Base-by-base conservation (phyloP, 1,140 invertebrate genomes). In the Micrasema longulum region DNA sequence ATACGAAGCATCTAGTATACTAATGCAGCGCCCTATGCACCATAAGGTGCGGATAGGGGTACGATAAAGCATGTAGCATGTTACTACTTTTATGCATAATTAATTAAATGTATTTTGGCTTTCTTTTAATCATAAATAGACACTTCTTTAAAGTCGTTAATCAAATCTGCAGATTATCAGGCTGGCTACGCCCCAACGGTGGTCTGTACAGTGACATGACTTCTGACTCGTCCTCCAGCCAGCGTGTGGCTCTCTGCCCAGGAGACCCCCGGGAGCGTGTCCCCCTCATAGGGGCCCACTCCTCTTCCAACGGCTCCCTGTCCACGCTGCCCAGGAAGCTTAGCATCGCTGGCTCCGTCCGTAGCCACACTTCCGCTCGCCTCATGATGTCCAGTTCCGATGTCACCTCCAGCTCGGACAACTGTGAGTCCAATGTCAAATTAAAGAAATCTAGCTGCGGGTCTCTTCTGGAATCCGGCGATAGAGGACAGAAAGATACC, bases 341-440 rank as follows among this genome's bases (percentile, higher is more conserved):
- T 45, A 76, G 74, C 26, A 60, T 68, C 0, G 74, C 74, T 4
- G 74, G 71, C 5, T 76, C 74, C 0, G 67, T 73, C 1, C 66
- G 71, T 16, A 76, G 74, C 60, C 74, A 76, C 53, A 68, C 74
- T 14, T 76, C 74, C 23, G 69, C 50, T 9, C 66, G 74, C 35
- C 67, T 76, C 26, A 76, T 72, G 71, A 65, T 76, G 67, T 76
- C 74, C n/a, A 76, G 74, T 38, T 76, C 74, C 10, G 74, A 76
- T n/a, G 74, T 76, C 23, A 76, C 74, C 9, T 72, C 74, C 16
- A 55, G 71, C 38, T 76, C 74, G 18, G 74, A 76, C 31, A 72
- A 69, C 67, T 72, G 66, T 22, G 74, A 76, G 16, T 53, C 43
- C 43, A 73, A 62, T 53, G 47, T 68, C 11, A 66, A 53, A 47